Conservation (phyloP, 1,140 invertebrate species). For the Rhopalosiphum padi region DNA sequence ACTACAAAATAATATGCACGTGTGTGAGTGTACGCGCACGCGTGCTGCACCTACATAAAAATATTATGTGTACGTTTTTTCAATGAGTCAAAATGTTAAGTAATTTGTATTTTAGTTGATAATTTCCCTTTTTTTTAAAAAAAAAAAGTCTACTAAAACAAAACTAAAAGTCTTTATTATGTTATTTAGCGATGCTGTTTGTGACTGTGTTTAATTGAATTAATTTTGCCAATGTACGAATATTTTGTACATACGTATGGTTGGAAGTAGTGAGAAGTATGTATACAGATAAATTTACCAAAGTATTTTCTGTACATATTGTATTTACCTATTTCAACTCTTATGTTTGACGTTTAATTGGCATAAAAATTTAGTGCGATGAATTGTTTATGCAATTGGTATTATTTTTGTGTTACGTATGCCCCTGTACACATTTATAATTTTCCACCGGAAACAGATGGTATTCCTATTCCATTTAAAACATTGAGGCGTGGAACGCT, state of each 20-base stretch:
- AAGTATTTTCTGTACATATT: not conserved
- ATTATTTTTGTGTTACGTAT: not conserved
- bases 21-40: not conserved
- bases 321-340: not conserved
- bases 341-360: not conserved
- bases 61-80: not conserved
- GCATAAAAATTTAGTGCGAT: not conserved
- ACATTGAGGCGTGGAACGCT: not conserved
- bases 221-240: not conserved
- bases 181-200: not conserved
- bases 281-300: not conserved
- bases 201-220: not conserved
- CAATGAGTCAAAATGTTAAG: not conserved
- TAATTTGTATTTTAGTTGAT: not conserved
- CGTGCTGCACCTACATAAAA: not conserved
- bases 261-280: no score
- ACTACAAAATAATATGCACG: not conserved
- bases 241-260: not conserved
- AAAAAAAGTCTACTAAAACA: not conserved
- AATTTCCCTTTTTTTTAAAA: not conserved
- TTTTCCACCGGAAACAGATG: constrained; percentile 36
- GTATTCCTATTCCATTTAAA: not conserved
- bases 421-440: not conserved
- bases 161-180: no score
- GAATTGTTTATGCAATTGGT: not conserved